Evolutionary conservation across 2,113 vertebrate genomes (phyloP), one percentile per base, ranked within the genome.

Genomic region (Equus quagga): DNA sequence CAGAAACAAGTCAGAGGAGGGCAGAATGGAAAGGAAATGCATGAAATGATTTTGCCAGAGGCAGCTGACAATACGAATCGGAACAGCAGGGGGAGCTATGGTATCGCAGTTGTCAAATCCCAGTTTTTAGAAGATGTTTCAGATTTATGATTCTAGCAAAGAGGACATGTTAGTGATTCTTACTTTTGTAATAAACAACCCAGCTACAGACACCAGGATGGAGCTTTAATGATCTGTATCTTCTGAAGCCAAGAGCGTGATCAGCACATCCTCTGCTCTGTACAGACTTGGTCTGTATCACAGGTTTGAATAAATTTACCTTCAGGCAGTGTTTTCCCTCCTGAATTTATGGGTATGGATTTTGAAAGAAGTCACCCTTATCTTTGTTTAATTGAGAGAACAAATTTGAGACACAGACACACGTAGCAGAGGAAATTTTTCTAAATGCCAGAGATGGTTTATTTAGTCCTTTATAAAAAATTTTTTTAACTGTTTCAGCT

Each of bases 171-270:
- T 64, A 49, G 82, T 64, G 93, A 92, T 81, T 96, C 96, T 97
- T 85, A 89, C 78, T 97, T 96, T 72, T 70, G 87, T 81, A 76
- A 98, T 97, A 96, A 97, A 97, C 95, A 94, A 76, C 41, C 60
- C 54, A 89, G 89, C 69, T 46, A 64, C 97, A 83, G 67, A 91
- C 78, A 58, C 64, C 56, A 46, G 54, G 11, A 36, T 79, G 95
- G 95, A 96, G 62, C 62, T 86, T 93, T 96, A 96, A 97, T 56
- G 89, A 97, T 93, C 91, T 97, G 51, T 86, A 78, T 89, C 82
- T 96, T 89, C 93, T 60, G 69, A 94, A 93, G 90, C 46, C 91
- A 44, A 82, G 17, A 44, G 62, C 4, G 1, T 51, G 49, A 91
- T 65, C 72, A 46, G 81, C 85, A 58, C 72, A 73, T 58, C 7